Evolutionary conservation across 1,140 invertebrate species (phyloP), one percentile per base, ranked within the genome.

Genomic region (Pseudomyrmex flavicornis): DNA sequence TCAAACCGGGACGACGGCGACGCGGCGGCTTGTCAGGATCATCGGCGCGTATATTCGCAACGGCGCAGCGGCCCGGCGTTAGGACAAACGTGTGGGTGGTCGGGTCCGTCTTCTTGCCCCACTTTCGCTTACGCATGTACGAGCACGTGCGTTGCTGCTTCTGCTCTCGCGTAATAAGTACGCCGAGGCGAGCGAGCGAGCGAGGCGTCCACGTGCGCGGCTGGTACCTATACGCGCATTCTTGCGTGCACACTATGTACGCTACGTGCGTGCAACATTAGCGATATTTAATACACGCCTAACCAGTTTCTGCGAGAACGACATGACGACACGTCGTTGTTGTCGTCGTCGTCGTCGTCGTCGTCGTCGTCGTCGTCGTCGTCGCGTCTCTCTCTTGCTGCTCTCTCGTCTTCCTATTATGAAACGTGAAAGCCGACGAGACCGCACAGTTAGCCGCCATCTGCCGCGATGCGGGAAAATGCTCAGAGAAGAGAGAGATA

Each of bases 121-220:
- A 86, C 88, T 89, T 89, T 89, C 87, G 88, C 85, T 89, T 76
- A 89, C 87, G 88, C 85, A 86, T 89, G 87, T 86, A 89, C 72
- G 82, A 89, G 84, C 88, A 89, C 87, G 87, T 89, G 87, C 87
- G 84, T 82, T 77, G 26, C 48, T 66, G 83, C 73, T 68, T 68
- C 48, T 75, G 35, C 62, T 59, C 62, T 52, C 66, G 76, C 44
- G 26, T 79, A 69, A 79, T 59, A 79, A 79, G 56, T 44, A 17
- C 17, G 10, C 63, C 7, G 48, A 17, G 35, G 9, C 26, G 63
- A 54, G 20, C 58, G 63, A 54, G 20, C 58, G 58, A n/a, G 66
- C 54, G 8, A 35, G 35, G 35, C 82, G 68, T 87, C 85, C 85
- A 88, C 85, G 83, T 88, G 83, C 76, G 54, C 62, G 26, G 54